A percentile compares a stretch with the other conserved stretches of the same genome.
phyloP scores from a whole-genome alignment of 2,888 invertebrate species.

The Operophtera brumata region DNA sequence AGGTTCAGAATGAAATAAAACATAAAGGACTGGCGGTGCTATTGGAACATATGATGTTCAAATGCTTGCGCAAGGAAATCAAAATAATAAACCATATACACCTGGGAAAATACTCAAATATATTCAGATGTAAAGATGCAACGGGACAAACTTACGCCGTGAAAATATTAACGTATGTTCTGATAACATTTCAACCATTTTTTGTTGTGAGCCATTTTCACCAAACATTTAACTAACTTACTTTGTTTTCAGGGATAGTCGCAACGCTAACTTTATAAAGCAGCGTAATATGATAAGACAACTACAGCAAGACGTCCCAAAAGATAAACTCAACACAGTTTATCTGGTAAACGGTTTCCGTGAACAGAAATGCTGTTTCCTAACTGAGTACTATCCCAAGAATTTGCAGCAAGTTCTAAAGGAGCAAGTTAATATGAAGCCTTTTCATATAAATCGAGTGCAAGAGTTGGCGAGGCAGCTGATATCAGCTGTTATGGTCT shows the following conservation, averaged over 20 bases:
- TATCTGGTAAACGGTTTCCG: slow-evolving; percentile 39
- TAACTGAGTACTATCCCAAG: slow-evolving; percentile 57
- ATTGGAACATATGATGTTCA: slow-evolving; percentile 25
- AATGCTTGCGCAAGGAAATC: slow-evolving; percentile 31
- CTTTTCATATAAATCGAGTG: slow-evolving; percentile 49
- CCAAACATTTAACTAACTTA: background rate
- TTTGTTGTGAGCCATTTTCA: background rate
- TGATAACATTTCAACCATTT: background rate
- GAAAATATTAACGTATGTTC: slow-evolving; percentile 52
- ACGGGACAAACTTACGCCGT: slow-evolving; percentile 39
- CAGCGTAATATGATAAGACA: slow-evolving; percentile 39
- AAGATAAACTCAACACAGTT: slow-evolving; percentile 38
- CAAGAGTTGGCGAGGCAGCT: slow-evolving; percentile 53
- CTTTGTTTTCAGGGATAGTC: slow-evolving; percentile 23
- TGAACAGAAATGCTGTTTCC: slow-evolving; percentile 34
- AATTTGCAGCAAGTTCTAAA: slow-evolving; percentile 46
- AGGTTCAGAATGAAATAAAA: background rate
- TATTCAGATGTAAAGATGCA: slow-evolving; percentile 44
- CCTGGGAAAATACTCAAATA: slow-evolving; percentile 47
- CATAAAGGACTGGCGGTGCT: background rate
- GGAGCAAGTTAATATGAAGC: slow-evolving; percentile 18
- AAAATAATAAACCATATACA: slow-evolving; percentile 38
- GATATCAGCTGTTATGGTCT: slow-evolving; percentile 48
- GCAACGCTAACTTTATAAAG: slow-evolving; percentile 21
- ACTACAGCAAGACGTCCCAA: slow-evolving; percentile 43